A percentile compares a stretch with the other conserved stretches of the same genome.
Conservation (phyloP, 2,113 vertebrate genomes). For the Nasalis larvatus region DNA sequence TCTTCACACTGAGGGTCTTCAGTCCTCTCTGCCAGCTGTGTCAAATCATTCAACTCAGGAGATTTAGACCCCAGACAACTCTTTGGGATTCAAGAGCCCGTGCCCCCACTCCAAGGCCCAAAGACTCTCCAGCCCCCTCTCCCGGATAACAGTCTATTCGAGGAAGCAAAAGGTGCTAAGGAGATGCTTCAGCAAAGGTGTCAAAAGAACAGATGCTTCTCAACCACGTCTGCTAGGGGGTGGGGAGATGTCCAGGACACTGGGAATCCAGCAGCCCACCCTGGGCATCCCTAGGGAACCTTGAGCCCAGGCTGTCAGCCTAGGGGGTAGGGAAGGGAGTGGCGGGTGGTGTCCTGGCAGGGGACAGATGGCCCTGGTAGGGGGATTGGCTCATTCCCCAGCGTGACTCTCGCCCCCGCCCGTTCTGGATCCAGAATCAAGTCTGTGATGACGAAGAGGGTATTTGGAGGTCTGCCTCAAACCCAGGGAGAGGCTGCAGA, state of each 20-base stretch:
- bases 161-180: conserved; percentile 62
- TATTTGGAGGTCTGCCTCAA: conserved; percentile 40
- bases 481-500: not conserved
- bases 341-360: conserved; percentile 65
- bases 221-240: conserved; percentile 59
- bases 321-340: conserved; percentile 8
- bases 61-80: not conserved
- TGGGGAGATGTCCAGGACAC: not conserved
- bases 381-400: conserved; percentile 71
- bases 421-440: conserved; percentile 61
- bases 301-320: conserved; percentile 51
- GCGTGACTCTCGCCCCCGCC: conserved; percentile 67
- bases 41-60: not conserved
- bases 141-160: conserved; percentile 63
- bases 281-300: not conserved
- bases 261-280: conserved; percentile 10
- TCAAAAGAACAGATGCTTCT: conserved; percentile 63
- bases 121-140: not conserved
- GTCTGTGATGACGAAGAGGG: conserved; percentile 56
- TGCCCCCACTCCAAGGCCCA: not conserved
- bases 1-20: not conserved
- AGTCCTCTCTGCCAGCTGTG: conserved; percentile 70
- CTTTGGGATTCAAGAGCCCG: not conserved
- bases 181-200: conserved; percentile 65
- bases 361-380: conserved; percentile 71